Conservation (phyloP, 1,140 invertebrate species). For the Macrotrachela quadricornifera region DNA sequence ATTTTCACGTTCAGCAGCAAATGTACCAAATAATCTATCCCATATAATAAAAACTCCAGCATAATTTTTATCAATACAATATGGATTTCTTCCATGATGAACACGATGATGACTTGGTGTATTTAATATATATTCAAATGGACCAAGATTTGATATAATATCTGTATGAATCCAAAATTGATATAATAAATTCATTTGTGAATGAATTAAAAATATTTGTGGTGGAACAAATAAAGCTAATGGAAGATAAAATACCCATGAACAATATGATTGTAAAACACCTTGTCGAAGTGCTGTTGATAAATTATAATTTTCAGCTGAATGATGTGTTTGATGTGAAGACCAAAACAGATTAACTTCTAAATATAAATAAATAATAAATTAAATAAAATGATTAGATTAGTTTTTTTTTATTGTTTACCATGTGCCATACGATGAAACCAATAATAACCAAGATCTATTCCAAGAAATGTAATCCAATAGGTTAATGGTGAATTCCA, state of each 20-base stretch:
- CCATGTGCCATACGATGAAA: conserved; percentile 64
- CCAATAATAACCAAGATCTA: conserved; percentile 79
- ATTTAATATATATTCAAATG: conserved; percentile 60
- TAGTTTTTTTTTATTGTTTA: conserved; percentile 30
- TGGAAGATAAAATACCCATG: conserved; percentile 64
- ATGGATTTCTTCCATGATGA: conserved; percentile 65
- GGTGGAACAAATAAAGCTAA: conserved; percentile 58
- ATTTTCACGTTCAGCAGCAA: conserved; percentile 42
- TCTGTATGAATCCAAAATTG: conserved; percentile 81
- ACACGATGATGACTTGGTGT: conserved; percentile 69
- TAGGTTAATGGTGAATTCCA: conserved; percentile 57
- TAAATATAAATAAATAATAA: conserved; percentile 15
- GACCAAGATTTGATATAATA: conserved; percentile 47
- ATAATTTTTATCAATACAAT: conserved; percentile 67
- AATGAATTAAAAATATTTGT: conserved; percentile 56
- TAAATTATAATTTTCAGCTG: conserved; percentile 79
- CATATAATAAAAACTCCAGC: conserved; percentile 64
- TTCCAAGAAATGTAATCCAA: conserved; percentile 48
- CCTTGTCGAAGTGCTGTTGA: conserved; percentile 64
- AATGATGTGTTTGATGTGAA: conserved; percentile 82
- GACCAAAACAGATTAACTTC: conserved; percentile 75
- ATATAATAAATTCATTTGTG: conserved; percentile 63
- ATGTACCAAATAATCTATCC: conserved; percentile 66
- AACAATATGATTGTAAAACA: conserved; percentile 52
- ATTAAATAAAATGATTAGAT: neutral